Evolutionary conservation across 2,797 vertebrate genomes (phyloP).

Genomic region (Schizothorax lantsangensis): DNA sequence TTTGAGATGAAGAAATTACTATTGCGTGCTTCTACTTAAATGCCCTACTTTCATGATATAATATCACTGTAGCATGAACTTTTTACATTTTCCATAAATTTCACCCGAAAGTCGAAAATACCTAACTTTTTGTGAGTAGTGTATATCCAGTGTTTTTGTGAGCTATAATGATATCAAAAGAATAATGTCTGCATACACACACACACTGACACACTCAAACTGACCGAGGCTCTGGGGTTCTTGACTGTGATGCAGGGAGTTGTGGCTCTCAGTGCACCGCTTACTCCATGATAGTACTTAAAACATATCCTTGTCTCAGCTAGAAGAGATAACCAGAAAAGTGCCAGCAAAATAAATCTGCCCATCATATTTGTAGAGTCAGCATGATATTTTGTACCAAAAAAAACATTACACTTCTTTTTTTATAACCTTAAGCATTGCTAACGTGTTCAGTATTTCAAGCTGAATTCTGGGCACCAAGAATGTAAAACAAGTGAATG

Average conservation of each 20-base stretch:
- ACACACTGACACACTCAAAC: constrained; percentile 60
- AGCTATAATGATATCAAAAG: not conserved
- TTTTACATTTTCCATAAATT: no score
- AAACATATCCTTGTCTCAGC: constrained; percentile 99
- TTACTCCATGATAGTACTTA: constrained; percentile 97
- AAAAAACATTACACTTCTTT: not conserved
- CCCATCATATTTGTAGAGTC: constrained; percentile 4
- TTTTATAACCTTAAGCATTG: not conserved
- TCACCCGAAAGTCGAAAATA: no score
- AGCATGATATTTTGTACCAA: not conserved
- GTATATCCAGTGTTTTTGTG: not conserved
- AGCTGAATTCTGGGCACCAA: not conserved
- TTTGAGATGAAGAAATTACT: no score
- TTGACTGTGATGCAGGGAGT: constrained; percentile 98
- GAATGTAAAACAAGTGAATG: not conserved
- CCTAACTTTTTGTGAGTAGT: no score
- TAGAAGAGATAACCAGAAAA: constrained; percentile 66
- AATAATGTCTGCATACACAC: not conserved
- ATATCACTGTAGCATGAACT: no score
- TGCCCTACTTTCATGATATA: no score
- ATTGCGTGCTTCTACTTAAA: no score
- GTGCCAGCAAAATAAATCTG: not conserved
- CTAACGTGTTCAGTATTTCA: not conserved
- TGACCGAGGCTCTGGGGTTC: constrained; percentile 92
- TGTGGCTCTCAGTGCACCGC: constrained; percentile 92